phyloP scores from a whole-genome alignment of 2,113 vertebrate genomes.

The Procapra przewalskii region DNA sequence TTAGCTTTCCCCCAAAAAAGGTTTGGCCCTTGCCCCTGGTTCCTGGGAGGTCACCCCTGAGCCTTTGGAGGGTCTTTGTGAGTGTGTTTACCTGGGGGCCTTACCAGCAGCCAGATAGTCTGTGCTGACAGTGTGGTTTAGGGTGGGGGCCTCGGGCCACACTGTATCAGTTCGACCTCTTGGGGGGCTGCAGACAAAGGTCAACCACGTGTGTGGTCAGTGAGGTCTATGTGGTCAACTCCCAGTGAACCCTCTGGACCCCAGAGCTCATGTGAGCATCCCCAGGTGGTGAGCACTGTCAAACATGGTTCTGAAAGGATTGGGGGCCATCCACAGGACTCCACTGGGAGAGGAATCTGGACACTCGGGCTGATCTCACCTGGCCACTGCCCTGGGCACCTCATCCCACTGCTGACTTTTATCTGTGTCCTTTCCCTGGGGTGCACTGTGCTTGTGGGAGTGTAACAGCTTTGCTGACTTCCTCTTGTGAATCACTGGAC shows the following conservation, averaged over 20 bases:
- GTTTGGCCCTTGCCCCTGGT: background rate
- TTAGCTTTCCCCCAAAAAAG: background rate
- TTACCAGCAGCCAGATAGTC: background rate
- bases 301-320: fast-evolving
- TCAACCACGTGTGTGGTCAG: fast-evolving
- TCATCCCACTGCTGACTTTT: background rate
- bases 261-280: fast-evolving
- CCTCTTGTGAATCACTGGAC: background rate
- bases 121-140: background rate
- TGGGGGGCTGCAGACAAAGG: background rate
- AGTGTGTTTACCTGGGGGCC: too few relatives aligned
- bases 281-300: fast-evolving
- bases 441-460: fast-evolving
- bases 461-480: background rate
- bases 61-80: background rate
- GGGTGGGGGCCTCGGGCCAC: fast-evolving
- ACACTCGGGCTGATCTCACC: fast-evolving
- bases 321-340: fast-evolving
- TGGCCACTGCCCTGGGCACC: fast-evolving
- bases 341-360: background rate
- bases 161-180: fast-evolving
- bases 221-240: background rate
- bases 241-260: background rate
- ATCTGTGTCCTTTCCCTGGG: background rate
- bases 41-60: background rate